Conservation (phyloP, 2,113 vertebrate species). For the Brienomyrus brachyistius region DNA sequence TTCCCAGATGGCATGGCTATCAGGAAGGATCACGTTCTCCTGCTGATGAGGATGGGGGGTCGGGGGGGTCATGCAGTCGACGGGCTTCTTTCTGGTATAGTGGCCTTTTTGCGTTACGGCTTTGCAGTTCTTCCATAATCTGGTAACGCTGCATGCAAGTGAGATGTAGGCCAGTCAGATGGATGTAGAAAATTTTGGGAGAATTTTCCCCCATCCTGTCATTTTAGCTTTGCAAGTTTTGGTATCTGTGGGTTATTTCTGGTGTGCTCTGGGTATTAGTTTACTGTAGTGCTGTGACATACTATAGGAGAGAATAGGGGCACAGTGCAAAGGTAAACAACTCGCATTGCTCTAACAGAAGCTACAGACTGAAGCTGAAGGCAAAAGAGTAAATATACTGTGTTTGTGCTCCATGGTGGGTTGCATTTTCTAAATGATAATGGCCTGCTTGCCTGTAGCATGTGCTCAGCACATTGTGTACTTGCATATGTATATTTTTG, state of each 20-base stretch:
- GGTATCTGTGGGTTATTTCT: background rate
- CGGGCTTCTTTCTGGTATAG: background rate
- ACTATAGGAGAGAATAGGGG: background rate
- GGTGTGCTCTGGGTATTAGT: background rate
- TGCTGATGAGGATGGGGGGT: constrained; percentile 45
- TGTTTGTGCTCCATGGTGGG: background rate
- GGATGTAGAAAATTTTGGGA: background rate
- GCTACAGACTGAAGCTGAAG: background rate
- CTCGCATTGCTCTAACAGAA: background rate
- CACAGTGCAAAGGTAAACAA: background rate
- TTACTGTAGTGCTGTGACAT: background rate
- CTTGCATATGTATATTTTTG: background rate
- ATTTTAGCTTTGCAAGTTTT: constrained; percentile 21
- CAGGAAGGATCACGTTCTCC: constrained; percentile 37
- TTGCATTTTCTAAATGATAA: background rate
- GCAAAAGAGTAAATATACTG: background rate
- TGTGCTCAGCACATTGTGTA: background rate
- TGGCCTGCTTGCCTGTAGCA: background rate
- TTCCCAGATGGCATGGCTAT: constrained; percentile 58
- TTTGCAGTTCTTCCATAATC: background rate
- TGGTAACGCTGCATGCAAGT: background rate
- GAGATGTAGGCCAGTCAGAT: background rate
- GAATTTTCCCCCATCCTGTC: constrained; percentile 27
- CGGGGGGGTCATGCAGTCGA: constrained; percentile 44
- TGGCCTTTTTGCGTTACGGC: constrained; percentile 16